These are phyloP conservation scores for Drosophila borborema DNA, from an alignment of 2,888 invertebrate genomes.

Conservation along the genomic window DNA sequence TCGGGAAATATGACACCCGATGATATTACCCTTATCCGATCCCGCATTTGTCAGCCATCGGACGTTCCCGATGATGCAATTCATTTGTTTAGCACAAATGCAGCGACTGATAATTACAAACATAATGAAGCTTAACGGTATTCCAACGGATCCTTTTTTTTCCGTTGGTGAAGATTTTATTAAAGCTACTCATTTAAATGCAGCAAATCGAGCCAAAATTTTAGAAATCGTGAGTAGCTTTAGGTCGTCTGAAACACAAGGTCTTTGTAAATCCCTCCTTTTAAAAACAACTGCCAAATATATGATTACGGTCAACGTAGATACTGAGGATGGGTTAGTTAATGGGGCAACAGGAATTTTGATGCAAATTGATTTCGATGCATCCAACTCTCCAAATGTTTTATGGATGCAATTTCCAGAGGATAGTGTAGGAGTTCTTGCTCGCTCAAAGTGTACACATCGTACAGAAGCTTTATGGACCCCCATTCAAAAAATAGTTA, in stretches of 20 bases:
- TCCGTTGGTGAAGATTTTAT: neutral
- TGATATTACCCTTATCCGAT: too few species aligned
- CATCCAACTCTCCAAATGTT: neutral
- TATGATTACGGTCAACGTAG: neutral
- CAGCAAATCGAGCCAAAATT: neutral
- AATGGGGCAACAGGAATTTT: neutral
- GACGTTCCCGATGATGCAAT: too few species aligned
- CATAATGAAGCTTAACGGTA: too few species aligned
- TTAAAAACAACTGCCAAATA: neutral
- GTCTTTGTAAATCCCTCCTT: neutral
- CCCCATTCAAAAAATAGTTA: neutral
- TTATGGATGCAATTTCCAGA: conserved; percentile 1
- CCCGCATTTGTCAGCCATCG: too few species aligned
- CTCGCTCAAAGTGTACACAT: conserved; percentile 1
- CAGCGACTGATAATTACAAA: too few species aligned
- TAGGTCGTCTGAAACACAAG: neutral
- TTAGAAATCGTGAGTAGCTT: too few species aligned
- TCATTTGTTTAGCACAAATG: too few species aligned
- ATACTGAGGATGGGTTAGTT: neutral
- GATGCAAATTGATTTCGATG: neutral
- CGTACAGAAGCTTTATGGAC: neutral
- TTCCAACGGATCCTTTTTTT: neutral
- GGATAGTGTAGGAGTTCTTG: neutral
- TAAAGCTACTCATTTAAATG: neutral
- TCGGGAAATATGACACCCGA: neutral